phyloP scores from a whole-genome alignment of 2,888 invertebrate genomes.

The Meiosimyza platycephala region DNA sequence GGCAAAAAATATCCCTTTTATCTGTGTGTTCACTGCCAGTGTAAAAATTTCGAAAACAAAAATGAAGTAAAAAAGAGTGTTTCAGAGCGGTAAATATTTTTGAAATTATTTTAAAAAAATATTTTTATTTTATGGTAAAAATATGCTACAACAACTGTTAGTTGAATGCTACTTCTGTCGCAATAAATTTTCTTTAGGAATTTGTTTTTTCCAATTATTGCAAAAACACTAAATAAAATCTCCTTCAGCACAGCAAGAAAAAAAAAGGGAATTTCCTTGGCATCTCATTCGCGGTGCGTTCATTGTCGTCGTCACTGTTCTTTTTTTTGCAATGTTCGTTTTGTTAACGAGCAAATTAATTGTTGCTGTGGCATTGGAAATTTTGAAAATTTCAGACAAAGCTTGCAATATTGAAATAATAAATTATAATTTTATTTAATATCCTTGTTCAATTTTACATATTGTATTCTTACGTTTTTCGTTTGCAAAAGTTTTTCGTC shows the following conservation, averaged over 20 bases:
- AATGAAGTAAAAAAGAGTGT: not conserved
- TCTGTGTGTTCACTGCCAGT: conserved; percentile 20
- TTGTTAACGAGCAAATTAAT: conserved; percentile 11
- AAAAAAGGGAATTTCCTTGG: conserved; percentile 3
- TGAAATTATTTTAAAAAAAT: not conserved
- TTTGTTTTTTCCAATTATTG: not conserved
- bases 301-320: not conserved
- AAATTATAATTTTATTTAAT: not conserved
- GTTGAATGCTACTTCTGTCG: no score
- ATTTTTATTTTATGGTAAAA: no score
- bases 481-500: not conserved
- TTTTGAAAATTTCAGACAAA: no score
- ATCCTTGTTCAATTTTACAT: not conserved
- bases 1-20: conserved; percentile 5
- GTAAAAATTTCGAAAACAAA: not conserved
- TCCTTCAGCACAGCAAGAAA: not conserved
- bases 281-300: not conserved
- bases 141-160: no score
- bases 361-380: not conserved
- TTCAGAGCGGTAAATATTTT: conserved; percentile 13
- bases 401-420: no score
- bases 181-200: not conserved
- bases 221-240: not conserved
- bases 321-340: not conserved
- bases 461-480: not conserved